Conservation (phyloP, 1,140 invertebrate genomes). For the Drosophila pectinifera region DNA sequence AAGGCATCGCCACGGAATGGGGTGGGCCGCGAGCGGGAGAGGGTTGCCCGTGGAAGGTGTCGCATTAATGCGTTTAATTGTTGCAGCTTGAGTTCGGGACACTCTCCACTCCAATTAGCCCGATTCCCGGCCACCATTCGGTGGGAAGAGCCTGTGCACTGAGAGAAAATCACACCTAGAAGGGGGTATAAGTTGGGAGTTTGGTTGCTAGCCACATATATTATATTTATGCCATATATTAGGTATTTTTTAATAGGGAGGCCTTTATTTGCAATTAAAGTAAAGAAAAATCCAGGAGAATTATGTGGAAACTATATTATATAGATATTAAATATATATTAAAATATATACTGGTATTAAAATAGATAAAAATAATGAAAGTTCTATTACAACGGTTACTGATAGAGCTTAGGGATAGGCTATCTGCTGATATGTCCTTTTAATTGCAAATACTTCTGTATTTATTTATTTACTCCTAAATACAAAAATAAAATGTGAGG, state of each 20-base stretch:
- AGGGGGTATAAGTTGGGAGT: too few relatives aligned
- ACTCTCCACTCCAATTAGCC: slow-evolving; percentile 69
- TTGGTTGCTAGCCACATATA: too few relatives aligned
- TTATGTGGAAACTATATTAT: neutral
- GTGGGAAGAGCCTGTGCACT: neutral
- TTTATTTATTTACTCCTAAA: too few relatives aligned
- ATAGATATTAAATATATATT: neutral
- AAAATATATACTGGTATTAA: neutral
- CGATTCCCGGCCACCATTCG: neutral
- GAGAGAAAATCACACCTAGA: neutral
- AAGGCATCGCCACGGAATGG: slow-evolving; percentile 17
- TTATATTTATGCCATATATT: too few relatives aligned
- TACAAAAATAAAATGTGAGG: too few relatives aligned
- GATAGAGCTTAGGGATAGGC: too few relatives aligned
- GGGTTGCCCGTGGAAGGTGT: slow-evolving; percentile 56
- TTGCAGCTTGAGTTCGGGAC: slow-evolving; percentile 50
- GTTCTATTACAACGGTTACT: too few relatives aligned
- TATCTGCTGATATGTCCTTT: too few relatives aligned
- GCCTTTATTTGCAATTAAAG: neutral
- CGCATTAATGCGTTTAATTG: slow-evolving; percentile 76
- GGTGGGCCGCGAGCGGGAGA: slow-evolving; percentile 21
- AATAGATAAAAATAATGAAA: too few relatives aligned
- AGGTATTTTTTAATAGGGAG: too few relatives aligned
- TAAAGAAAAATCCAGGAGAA: neutral
- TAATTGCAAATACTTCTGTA: too few relatives aligned